Percentiles rank a stretch among this genome's conserved stretches.
Conservation (phyloP, 2,113 vertebrate species). For the Megaleporinus macrocephalus region DNA sequence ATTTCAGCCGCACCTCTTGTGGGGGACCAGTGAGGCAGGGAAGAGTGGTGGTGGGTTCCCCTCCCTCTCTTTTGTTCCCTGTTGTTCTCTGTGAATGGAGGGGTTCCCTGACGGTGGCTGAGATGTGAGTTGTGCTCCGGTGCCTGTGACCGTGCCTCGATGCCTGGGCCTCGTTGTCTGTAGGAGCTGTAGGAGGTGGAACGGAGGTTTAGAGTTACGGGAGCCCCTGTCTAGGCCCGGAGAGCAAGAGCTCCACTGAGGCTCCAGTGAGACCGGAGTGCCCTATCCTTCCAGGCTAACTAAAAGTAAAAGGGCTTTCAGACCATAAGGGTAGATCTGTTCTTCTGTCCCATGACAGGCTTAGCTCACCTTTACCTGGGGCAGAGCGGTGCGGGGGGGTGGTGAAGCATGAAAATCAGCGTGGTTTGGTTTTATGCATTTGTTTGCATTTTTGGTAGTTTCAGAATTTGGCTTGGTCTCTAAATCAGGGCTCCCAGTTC, state of each 20-base stretch:
- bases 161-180: conserved; percentile 83
- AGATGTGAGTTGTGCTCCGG: conserved; percentile 76
- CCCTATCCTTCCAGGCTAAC: conserved; percentile 30
- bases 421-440: neutral
- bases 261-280: conserved; percentile 5
- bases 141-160: conserved; percentile 74
- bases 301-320: conserved; percentile 41
- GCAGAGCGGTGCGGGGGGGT: neutral
- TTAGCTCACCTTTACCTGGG: conserved; percentile 23
- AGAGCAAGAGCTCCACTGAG: conserved; percentile 34
- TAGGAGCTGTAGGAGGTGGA: conserved; percentile 66
- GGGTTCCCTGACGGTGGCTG: conserved; percentile 78
- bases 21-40: conserved; percentile 79
- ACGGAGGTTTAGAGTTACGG: conserved; percentile 73
- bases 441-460: neutral
- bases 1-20: conserved; percentile 86
- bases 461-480: neutral
- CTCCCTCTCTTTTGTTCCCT: conserved; percentile 49
- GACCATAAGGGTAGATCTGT: conserved; percentile 18
- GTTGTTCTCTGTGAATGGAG: conserved; percentile 77
- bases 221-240: conserved; percentile 39
- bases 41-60: conserved; percentile 66
- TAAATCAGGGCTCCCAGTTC: neutral
- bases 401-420: neutral
- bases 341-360: conserved; percentile 28